A percentile compares a stretch with the other conserved stretches of the same genome.
Conservation (phyloP, 2,113 vertebrate genomes). For the Microcebus murinus region DNA sequence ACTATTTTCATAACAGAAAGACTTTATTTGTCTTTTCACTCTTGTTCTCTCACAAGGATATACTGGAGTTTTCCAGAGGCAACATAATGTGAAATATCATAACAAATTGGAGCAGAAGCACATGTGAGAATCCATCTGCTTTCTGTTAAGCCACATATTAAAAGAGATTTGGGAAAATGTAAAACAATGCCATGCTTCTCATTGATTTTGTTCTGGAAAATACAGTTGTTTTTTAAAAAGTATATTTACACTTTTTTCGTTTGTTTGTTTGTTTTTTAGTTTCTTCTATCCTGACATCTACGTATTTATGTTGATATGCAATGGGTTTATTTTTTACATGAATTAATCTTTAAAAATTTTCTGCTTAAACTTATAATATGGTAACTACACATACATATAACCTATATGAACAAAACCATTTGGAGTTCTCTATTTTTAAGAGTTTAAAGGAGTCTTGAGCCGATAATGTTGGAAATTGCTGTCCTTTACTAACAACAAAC, state of each 20-base stretch:
- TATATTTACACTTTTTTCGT: neutral
- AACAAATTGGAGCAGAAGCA: neutral
- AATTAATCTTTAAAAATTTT: neutral
- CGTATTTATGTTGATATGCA: neutral
- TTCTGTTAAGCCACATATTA: neutral
- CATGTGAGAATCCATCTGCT: neutral
- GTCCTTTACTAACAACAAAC: neutral
- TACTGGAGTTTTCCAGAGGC: neutral
- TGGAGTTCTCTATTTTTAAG: neutral
- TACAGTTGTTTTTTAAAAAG: neutral
- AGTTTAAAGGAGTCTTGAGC: neutral
- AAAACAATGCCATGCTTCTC: neutral
- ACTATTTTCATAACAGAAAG: neutral
- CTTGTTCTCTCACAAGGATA: neutral
- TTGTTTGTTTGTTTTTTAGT: no score
- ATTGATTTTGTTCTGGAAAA: neutral
- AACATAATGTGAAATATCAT: neutral
- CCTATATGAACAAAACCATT: neutral
- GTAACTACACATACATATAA: neutral
- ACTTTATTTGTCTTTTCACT: neutral
- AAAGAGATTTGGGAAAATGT: conserved; percentile 12
- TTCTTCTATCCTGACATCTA: no score
- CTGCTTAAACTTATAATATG: neutral
- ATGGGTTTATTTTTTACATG: conserved; percentile 7
- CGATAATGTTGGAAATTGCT: neutral